Conservation (phyloP, 2,113 vertebrate species). For the Pogonocichla stellata region DNA sequence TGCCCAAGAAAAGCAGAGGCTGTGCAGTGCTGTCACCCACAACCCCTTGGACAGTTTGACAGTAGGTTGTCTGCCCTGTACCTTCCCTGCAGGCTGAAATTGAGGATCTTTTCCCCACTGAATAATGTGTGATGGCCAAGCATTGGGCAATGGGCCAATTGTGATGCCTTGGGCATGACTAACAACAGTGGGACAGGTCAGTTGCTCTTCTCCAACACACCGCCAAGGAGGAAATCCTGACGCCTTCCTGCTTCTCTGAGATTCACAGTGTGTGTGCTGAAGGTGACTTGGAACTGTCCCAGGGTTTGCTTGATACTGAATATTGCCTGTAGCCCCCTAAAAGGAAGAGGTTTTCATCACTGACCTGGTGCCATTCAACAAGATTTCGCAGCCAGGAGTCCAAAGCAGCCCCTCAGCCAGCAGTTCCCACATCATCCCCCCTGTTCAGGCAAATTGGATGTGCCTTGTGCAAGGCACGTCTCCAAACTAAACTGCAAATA, state of each 20-base stretch:
- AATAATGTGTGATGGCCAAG: background rate
- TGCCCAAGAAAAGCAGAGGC: background rate
- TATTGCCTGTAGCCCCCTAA: background rate
- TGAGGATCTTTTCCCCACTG: background rate
- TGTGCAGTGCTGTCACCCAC: background rate
- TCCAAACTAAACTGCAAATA: background rate
- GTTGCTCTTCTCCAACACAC: background rate
- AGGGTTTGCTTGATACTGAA: background rate
- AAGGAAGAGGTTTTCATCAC: background rate
- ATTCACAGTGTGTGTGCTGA: background rate
- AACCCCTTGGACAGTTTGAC: background rate
- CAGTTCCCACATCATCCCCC: background rate
- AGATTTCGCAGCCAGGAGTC: background rate
- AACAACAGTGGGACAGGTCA: background rate
- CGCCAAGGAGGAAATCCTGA: background rate
- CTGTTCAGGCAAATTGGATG: background rate
- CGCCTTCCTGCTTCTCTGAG: background rate
- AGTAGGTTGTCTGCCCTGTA: background rate
- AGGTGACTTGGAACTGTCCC: background rate
- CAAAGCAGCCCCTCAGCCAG: background rate
- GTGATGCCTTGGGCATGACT: background rate
- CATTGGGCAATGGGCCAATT: background rate
- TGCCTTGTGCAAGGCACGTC: accelerated
- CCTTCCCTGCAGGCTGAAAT: background rate
- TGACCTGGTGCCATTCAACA: background rate